phyloP scores from a whole-genome alignment of 2,113 vertebrate genomes.

The Oncorhynchus mykiss region DNA sequence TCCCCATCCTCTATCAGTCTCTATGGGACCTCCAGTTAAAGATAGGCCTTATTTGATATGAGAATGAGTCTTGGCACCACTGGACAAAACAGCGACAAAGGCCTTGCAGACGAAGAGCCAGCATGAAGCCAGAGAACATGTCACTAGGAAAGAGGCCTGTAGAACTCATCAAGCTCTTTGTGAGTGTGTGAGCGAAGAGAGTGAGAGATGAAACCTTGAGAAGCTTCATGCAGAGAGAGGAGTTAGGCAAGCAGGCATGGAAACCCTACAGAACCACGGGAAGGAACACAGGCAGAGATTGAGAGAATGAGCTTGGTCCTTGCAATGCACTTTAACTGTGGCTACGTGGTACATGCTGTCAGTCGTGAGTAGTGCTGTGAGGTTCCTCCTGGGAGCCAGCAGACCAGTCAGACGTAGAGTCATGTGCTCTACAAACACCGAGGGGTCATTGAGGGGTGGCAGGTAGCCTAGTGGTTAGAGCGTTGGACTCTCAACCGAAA shows the following conservation, averaged over 20 bases:
- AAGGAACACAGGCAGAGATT: not conserved
- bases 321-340: conserved; percentile 14
- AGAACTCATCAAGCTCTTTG: not conserved
- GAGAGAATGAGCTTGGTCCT: conserved; percentile 3
- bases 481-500: too few relatives aligned
- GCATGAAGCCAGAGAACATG: not conserved
- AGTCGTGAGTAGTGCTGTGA: conserved; percentile 14
- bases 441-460: not conserved
- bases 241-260: not conserved
- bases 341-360: conserved; percentile 12
- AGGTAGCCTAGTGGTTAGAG: too few relatives aligned
- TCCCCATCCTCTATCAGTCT: not conserved
- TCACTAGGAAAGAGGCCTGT: not conserved
- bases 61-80: not conserved
- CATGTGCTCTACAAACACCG: not conserved
- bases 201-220: not conserved
- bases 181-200: not conserved
- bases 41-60: too few relatives aligned
- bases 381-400: not conserved
- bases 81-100: not conserved
- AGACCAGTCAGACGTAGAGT: not conserved
- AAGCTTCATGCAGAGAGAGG: not conserved
- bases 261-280: not conserved
- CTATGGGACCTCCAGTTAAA: not conserved
- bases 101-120: not conserved